These are phyloP conservation scores for Suricata suricatta DNA, from an alignment of 2,113 vertebrate species.

Conservation along the genomic window DNA sequence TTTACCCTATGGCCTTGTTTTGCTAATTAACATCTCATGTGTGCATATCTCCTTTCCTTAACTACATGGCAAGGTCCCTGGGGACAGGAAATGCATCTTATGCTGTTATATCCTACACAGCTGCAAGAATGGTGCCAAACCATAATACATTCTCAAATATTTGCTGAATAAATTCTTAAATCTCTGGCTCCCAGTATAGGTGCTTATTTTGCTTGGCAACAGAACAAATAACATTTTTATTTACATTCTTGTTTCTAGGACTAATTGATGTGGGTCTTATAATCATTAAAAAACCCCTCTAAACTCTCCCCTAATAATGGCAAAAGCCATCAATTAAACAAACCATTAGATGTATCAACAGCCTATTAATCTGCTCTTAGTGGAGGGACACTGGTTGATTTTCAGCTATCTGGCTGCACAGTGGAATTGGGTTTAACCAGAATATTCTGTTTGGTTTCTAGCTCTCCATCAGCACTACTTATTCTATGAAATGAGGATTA, in stretches of 20 bases:
- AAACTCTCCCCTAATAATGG: constrained; percentile 61
- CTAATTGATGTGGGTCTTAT: constrained; percentile 63
- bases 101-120: background rate
- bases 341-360: constrained; percentile 71
- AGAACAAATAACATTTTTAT: constrained; percentile 56
- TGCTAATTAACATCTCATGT: constrained; percentile 27
- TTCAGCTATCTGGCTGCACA: constrained; percentile 7
- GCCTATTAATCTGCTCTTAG: constrained; percentile 51
- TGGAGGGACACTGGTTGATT: background rate
- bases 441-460: background rate
- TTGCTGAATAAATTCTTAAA: constrained; percentile 74
- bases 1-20: constrained; percentile 23
- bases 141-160: constrained; percentile 45
- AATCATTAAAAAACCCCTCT: constrained; percentile 42
- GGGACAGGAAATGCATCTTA: background rate
- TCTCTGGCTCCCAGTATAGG: constrained; percentile 54
- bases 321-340: constrained; percentile 73
- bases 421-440: background rate
- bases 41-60: background rate
- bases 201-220: constrained; percentile 68
- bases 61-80: background rate
- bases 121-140: background rate
- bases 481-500: background rate
- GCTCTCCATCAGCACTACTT: background rate
- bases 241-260: constrained; percentile 60